These are phyloP conservation scores for Paracanthobrama guichenoti DNA, from an alignment of 2,113 vertebrate species.

Conservation along the genomic window DNA sequence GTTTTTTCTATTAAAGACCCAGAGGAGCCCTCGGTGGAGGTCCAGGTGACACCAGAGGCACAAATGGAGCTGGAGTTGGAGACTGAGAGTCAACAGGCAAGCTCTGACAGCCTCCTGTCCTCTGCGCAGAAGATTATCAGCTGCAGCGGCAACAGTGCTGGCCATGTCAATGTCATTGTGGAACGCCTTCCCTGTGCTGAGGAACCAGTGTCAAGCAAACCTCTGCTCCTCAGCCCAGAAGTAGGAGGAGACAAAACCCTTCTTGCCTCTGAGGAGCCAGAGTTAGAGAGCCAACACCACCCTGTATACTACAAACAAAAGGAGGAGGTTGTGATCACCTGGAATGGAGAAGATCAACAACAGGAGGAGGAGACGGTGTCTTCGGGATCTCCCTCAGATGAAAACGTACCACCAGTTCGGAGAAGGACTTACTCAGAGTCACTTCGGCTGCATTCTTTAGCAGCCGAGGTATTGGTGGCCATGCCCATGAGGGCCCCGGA, in stretches of 20 bases:
- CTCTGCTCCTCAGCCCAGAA: conserved; percentile 80
- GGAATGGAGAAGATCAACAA: conserved; percentile 73
- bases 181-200: conserved; percentile 90
- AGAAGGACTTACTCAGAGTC: conserved; percentile 95
- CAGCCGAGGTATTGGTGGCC: conserved; percentile 91
- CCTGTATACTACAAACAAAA: conserved; percentile 61
- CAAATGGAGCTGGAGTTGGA: conserved; percentile 78
- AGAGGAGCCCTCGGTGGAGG: conserved; percentile 79
- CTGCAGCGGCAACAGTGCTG: conserved; percentile 87
- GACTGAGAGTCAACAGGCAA: conserved; percentile 60
- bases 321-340: conserved; percentile 76
- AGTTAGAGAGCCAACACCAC: conserved; percentile 36
- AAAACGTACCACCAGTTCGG: conserved; percentile 87
- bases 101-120: conserved; percentile 86
- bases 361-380: conserved; percentile 27
- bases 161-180: conserved; percentile 96
- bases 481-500: conserved; percentile 92
- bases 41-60: conserved; percentile 76
- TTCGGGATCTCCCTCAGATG: conserved; percentile 70
- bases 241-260: conserved; percentile 73
- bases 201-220: conserved; percentile 79
- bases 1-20: conserved; percentile 65
- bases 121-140: conserved; percentile 97
- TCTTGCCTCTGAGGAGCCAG: conserved; percentile 54
- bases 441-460: conserved; percentile 89